Evolutionary conservation across 2,113 vertebrate species (phyloP).

Genomic region (Serilophus lunatus): DNA sequence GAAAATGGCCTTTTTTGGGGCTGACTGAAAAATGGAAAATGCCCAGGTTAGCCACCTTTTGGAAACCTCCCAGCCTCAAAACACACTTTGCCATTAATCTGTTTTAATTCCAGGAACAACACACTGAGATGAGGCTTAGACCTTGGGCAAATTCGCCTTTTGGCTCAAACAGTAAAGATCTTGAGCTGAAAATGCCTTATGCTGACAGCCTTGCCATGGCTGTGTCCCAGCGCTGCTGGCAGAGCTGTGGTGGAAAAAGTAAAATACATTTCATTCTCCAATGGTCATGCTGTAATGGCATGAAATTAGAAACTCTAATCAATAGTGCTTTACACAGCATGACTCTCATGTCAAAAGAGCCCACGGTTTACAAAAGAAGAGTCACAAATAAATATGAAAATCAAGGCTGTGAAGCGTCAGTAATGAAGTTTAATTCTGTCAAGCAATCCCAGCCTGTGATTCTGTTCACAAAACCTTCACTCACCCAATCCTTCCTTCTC

Average conservation of each 20-base stretch:
- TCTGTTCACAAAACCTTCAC: constrained; percentile 26
- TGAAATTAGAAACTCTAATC: constrained; percentile 80
- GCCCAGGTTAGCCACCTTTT: background rate
- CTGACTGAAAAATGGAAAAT: background rate
- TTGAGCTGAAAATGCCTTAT: constrained; percentile 45
- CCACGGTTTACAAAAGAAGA: constrained; percentile 52
- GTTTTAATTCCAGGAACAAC: constrained; percentile 43
- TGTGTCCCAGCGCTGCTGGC: constrained; percentile 6
- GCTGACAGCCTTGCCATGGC: constrained; percentile 30
- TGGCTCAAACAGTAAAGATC: constrained; percentile 44
- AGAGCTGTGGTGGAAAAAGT: constrained; percentile 33
- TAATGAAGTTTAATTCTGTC: constrained; percentile 65
- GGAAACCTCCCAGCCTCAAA: constrained; percentile 7
- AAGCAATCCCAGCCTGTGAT: background rate
- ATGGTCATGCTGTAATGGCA: constrained; percentile 74
- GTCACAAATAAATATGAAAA: constrained; percentile 69
- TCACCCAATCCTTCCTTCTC: constrained; percentile 31
- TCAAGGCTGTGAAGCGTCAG: constrained; percentile 54
- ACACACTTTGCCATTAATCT: background rate
- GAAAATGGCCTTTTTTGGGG: background rate
- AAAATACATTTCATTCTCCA: constrained; percentile 72
- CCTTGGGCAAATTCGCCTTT: constrained; percentile 35
- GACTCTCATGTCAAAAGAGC: constrained; percentile 69
- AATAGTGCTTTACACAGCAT: constrained; percentile 74
- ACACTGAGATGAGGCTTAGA: constrained; percentile 26